Evolutionary conservation across 2,797 vertebrate genomes (phyloP), one percentile per base, ranked within the genome.

Genomic region (Myotis daubentonii): DNA sequence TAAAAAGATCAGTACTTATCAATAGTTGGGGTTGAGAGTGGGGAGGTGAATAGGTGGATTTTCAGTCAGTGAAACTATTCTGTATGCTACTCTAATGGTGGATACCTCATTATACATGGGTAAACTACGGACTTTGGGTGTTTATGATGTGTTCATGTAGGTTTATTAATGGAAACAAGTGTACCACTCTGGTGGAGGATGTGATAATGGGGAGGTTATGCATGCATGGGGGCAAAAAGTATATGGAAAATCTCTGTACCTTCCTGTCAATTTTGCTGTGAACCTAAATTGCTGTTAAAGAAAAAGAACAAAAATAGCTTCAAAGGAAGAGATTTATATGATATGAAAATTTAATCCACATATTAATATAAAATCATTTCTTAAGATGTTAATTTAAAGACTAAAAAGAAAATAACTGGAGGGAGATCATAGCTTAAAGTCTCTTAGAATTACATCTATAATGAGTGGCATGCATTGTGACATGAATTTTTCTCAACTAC

Each of bases 401-500:
- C 30, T 76, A 30, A 82, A 44, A 76, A 88, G 6, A 84, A 36
- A 25, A 5, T 16, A n/a, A 62, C 6, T 33, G 53, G 16, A 49
- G 13, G 10, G 28, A 33, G 75, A 38, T 57, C 41, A 68, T 30
- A 90, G 76, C 33, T 57, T 76, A 65, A 71, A 30, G 6, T 57
- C 79, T 93, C 53, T 62, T 47, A 68, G 62, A 89, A 78, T 20
- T 70, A 82, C n/a, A 76, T 72, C 33, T 36, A 11, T 15, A 91
- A 89, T 68, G 65, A 36, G 87, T 68, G 65, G n/a, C n/a, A 68
- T 9, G 15, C 62, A 65, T 30, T 33, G n/a, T 76, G 38, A 57
- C 49, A 53, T 57, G 30, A 22, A 79, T 94, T 88, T 91, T 94
- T 89, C 41, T 92, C 55, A 78, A 47, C 30, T 80, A 51, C 8